Percentiles rank a stretch among this genome's conserved stretches.
Evolutionary conservation across 2,113 vertebrate genomes (phyloP).

Genomic region (Lampris incognitus): DNA sequence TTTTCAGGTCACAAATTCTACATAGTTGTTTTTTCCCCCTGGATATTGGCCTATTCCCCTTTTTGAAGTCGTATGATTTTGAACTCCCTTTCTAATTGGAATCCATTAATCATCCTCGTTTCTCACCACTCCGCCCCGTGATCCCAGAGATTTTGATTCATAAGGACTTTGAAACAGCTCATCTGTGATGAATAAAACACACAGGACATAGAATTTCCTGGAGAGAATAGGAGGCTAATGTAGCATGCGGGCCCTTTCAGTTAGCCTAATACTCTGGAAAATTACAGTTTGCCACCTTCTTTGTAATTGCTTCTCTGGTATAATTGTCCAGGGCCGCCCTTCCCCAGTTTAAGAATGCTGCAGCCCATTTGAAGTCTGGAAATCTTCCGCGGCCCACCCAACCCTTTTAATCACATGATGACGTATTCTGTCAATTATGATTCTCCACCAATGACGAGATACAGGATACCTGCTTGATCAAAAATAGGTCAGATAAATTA

Average conservation of each 20-base stretch:
- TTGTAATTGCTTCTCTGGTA: not conserved
- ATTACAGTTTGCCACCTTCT: not conserved
- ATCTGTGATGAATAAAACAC: constrained; percentile 68
- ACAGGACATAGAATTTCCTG: constrained; percentile 31
- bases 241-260: constrained; percentile 7
- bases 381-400: too few species aligned
- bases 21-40: not conserved
- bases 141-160: constrained; percentile 25
- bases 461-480: too few species aligned
- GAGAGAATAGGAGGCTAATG: constrained; percentile 23
- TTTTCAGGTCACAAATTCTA: not conserved
- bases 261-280: not conserved
- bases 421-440: too few species aligned
- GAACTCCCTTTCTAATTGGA: constrained; percentile 33
- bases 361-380: too few species aligned
- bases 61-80: constrained; percentile 10
- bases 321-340: not conserved
- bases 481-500: too few species aligned
- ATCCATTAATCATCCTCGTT: constrained; percentile 53
- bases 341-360: too few species aligned
- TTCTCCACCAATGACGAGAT: too few species aligned
- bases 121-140: constrained; percentile 18
- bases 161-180: constrained; percentile 55
- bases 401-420: too few species aligned
- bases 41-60: not conserved